Percentiles rank a stretch among this genome's conserved stretches.
Conservation (phyloP, 2,797 vertebrate species). For the Takifugu rubripes region DNA sequence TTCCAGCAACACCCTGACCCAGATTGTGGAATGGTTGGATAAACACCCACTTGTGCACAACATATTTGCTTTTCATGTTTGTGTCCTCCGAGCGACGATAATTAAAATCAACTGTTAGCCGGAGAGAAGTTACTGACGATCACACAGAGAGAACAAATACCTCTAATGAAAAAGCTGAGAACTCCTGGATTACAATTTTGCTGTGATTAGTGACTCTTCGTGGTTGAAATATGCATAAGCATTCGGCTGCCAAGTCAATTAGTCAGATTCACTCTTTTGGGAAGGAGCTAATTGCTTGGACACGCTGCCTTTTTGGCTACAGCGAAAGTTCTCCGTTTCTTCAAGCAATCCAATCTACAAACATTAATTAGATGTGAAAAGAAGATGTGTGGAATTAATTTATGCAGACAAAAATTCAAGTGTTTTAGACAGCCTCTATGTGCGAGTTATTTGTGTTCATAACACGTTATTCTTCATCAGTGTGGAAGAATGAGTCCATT, state of each 20-base stretch:
- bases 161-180: not conserved
- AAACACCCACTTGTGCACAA: too few relatives aligned
- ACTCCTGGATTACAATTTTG: not conserved
- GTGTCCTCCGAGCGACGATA: not conserved
- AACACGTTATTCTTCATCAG: too few relatives aligned
- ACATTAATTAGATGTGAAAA: not conserved
- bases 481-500: too few relatives aligned
- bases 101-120: not conserved
- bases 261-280: not conserved
- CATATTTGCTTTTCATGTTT: too few relatives aligned
- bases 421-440: not conserved
- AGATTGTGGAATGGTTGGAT: too few relatives aligned
- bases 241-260: slow-evolving; percentile 11
- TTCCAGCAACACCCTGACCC: too few relatives aligned
- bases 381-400: too few relatives aligned
- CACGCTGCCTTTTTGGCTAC: slow-evolving; percentile 6
- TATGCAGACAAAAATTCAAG: not conserved
- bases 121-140: not conserved
- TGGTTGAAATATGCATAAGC: not conserved
- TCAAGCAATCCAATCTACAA: slow-evolving; percentile 2
- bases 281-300: slow-evolving; percentile 5
- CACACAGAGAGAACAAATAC: not conserved
- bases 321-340: slow-evolving; percentile 2
- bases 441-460: not conserved
- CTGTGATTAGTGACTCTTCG: not conserved